These are phyloP conservation scores for Machimus atricapillus DNA, from an alignment of 2,888 invertebrate species.

Conservation along the genomic window DNA sequence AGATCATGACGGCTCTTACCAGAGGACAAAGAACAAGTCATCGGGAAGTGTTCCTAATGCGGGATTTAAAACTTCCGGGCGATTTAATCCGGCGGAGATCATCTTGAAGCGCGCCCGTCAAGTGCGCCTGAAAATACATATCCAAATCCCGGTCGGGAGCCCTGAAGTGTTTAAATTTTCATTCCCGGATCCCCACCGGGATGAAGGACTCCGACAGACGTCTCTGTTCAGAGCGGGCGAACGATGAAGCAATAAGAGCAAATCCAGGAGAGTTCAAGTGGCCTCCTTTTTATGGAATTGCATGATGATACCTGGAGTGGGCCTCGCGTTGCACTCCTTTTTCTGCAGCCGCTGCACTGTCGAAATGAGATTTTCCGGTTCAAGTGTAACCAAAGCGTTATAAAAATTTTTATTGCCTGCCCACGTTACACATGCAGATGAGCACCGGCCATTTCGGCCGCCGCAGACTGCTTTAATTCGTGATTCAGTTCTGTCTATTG, in stretches of 20 bases:
- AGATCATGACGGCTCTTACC: not conserved
- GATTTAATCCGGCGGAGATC: not conserved
- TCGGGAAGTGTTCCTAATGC: not conserved
- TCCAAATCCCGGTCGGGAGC: not conserved
- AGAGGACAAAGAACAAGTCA: not conserved
- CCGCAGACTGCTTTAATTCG: slow-evolving; percentile 26
- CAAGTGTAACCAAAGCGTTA: slow-evolving; percentile 28
- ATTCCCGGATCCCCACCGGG: not conserved
- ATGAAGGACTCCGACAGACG: not conserved
- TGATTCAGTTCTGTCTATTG: slow-evolving; percentile 32
- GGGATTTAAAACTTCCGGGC: not conserved
- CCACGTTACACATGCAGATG: slow-evolving; percentile 28
- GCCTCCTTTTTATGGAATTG: not conserved
- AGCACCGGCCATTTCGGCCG: not conserved
- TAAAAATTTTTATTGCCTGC: slow-evolving; percentile 27
- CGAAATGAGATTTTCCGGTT: slow-evolving; percentile 33
- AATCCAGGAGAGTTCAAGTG: not conserved
- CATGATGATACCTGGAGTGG: slow-evolving; percentile 25
- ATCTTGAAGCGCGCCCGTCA: not conserved
- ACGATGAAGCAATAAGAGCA: not conserved
- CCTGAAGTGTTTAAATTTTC: not conserved
- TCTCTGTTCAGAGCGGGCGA: not conserved
- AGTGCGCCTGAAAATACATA: not conserved
- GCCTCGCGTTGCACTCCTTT: not conserved
- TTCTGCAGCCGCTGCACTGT: not conserved